Base-by-base conservation (phyloP, 2,888 invertebrate genomes). In the Pandemis corylana region DNA sequence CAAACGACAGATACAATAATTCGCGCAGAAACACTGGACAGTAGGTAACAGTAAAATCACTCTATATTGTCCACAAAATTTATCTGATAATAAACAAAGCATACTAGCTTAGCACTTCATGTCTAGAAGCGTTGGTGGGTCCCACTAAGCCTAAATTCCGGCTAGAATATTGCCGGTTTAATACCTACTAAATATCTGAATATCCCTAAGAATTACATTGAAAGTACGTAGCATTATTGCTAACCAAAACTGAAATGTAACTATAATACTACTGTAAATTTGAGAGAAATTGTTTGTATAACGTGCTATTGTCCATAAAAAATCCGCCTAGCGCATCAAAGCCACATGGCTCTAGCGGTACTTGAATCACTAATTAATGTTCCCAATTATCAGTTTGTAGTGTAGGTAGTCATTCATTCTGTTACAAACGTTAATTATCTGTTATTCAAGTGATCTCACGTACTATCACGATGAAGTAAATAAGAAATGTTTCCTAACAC, bases 401-500 rank as follows among this genome's bases (percentile, higher is more conserved):
- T 49, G 10, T 12, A 12, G 10, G 44, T 44, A 7, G 9, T 12
- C 3, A 49, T 49, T n/a, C 6, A n/a, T n/a, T 51, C 12, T n/a
- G 12, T n/a, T 12, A 12, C 2, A 13, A 49, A 51, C 51, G n/a
- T 51, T 51, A 10, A 15, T 44, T 44, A 44, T 44, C n/a, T 51
- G 51, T n/a, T 51, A 12, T 1, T 12, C 2, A 12, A 12, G 6
- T 51, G 51, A n/a, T 51, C 51, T n/a, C 42, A n/a, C 62, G 7
- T n/a, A 63, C 61, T 41, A 36, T 62, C 12, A 41, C 41, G 5
- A 62, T n/a, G 49, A 56, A 56, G 15, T 59, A 59, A 65, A 49
- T 53, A 53, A n/a, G 42, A 13, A 49, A 65, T 65, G 46, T 28
- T 67, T 62, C 59, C 53, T 36, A 69, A 13, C 56, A 42, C 69